Percentiles rank a stretch among this genome's conserved stretches.
phyloP scores from a whole-genome alignment of 2,888 invertebrate genomes.

The Melanargia galathea region DNA sequence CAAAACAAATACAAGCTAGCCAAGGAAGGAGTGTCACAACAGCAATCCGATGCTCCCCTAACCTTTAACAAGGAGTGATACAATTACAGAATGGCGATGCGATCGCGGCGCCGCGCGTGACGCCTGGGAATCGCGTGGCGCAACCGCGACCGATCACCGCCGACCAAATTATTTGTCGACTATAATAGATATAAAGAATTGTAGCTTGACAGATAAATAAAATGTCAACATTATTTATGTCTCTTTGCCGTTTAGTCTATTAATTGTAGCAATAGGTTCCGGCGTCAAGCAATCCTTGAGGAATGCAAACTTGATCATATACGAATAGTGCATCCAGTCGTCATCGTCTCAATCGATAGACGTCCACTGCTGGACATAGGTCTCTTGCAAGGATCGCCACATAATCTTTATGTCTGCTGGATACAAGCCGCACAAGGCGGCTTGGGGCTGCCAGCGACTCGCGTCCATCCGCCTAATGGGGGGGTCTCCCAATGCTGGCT shows the following conservation, averaged over 20 bases:
- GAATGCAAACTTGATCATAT: too few species aligned
- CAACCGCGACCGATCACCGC: background rate
- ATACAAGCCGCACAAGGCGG: too few species aligned
- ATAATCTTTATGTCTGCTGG: too few species aligned
- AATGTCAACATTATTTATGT: background rate
- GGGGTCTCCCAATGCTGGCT: too few species aligned
- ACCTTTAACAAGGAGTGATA: constrained; percentile 22
- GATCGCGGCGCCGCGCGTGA: constrained; percentile 1
- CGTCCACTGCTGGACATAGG: too few species aligned
- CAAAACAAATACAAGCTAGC: background rate
- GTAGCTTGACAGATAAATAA: background rate
- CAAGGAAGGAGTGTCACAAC: constrained; percentile 8
- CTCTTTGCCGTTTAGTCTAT: background rate
- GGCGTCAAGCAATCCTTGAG: too few species aligned
- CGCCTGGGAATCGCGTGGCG: constrained; percentile 7
- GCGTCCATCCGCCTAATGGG: too few species aligned
- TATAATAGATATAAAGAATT: background rate
- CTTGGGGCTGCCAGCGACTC: too few species aligned
- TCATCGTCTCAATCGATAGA: too few species aligned
- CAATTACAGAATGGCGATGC: constrained; percentile 15
- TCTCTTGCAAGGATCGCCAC: too few species aligned
- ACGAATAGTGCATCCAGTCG: too few species aligned
- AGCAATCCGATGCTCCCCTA: constrained; percentile 11
- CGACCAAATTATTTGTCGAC: constrained; percentile 1
- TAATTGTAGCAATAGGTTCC: too few species aligned